These are phyloP conservation scores for Marmota monax DNA, from an alignment of 2,113 vertebrate species.

Conservation along the genomic window DNA sequence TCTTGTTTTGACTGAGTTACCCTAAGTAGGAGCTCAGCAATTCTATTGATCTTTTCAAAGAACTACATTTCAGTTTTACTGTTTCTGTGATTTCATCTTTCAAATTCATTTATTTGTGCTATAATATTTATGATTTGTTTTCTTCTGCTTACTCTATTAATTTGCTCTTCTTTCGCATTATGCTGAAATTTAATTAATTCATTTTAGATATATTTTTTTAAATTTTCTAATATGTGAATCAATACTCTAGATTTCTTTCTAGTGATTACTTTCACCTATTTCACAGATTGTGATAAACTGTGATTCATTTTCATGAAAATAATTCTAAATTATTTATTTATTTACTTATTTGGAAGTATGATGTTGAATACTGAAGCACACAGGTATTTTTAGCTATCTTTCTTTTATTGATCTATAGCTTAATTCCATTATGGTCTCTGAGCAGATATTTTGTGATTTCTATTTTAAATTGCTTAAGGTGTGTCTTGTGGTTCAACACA, in stretches of 20 bases:
- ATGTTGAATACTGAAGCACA: neutral
- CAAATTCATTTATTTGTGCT: neutral
- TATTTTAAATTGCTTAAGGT: neutral
- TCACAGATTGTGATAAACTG: neutral
- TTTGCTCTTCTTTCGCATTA: neutral
- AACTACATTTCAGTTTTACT: neutral
- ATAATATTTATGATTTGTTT: neutral
- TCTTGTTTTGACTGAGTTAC: neutral
- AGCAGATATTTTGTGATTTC: neutral
- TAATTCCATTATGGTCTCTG: neutral
- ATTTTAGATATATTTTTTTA: neutral
- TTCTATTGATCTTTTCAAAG: neutral
- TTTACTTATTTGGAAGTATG: neutral
- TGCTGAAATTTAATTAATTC: no score
- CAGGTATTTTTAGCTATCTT: neutral
- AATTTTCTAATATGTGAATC: neutral
- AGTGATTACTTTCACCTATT: neutral
- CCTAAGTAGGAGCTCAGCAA: neutral
- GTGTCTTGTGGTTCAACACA: neutral
- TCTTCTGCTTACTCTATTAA: neutral
- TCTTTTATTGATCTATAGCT: neutral
- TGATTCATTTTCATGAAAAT: neutral
- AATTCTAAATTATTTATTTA: neutral
- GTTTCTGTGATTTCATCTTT: neutral
- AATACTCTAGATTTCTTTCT: neutral